Evolutionary conservation across 2,797 vertebrate species (phyloP), one percentile per base, ranked within the genome.

Genomic region (Myotis vivesi): DNA sequence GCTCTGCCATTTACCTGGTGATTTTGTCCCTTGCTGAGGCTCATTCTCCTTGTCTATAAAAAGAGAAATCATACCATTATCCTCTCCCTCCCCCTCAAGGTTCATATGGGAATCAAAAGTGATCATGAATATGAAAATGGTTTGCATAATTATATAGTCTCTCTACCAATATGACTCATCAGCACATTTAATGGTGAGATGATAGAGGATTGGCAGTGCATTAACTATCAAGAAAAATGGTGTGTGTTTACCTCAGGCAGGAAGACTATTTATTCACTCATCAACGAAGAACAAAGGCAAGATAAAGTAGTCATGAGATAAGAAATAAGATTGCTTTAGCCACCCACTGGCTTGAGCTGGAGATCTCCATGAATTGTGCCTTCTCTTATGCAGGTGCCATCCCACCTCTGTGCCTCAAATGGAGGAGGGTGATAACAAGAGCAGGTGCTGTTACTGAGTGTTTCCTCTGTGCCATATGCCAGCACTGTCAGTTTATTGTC

Each of bases 231-330:
- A 46, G 82, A 33, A 95, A 93, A 85, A 41, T 71, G 33, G 66
- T 23, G 38, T 75, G 59, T 94, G 92, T 86, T 92, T 94, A 92
- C 88, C 94, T 66, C 23, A 38, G 88, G 91, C 93, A 89, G 76
- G 93, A 95, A 92, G 91, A 68, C 92, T 77, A 62, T 89, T 91
- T 91, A 85, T 72, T 94, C 86, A 53, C 68, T 85, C 73, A n/a
- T 87, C 94, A 62, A 1, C 75, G 13, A 94, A 87, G 96, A 96
- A 96, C 89, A 95, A 93, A 96, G 80, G 66, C 92, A 44, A 88
- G 92, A 80, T 66, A 86, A 93, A 95, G 83, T 79, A 92, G 82
- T 66, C 49, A 12, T 0, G 46, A 86, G 89, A 94, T 95, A 96
- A 95, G 92, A 59, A 89, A 17, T 87, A 22, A 41, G 20, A 28